Evolutionary conservation across 1,140 invertebrate genomes (phyloP).

Genomic region (Drosophila paulistorum): DNA sequence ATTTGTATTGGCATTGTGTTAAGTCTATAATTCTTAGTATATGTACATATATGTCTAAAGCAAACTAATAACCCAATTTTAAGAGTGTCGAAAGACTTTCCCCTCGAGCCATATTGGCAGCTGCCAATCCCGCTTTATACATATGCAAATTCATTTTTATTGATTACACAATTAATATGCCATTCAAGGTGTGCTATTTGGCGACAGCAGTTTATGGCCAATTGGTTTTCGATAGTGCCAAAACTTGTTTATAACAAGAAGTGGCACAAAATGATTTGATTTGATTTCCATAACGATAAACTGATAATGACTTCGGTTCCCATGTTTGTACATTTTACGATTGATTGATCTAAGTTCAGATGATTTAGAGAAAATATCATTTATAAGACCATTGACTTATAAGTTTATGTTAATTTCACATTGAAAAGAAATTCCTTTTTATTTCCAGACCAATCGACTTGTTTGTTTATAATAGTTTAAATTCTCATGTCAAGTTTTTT

Average conservation of each 20-base stretch:
- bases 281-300: neutral
- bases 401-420: neutral
- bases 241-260: conserved; percentile 4
- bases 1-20: conserved; percentile 51
- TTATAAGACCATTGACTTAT: neutral
- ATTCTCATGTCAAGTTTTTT: neutral
- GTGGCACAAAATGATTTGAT: neutral
- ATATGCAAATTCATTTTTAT: conserved; percentile 62
- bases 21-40: conserved; percentile 18
- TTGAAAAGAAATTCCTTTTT: neutral
- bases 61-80: conserved; percentile 56
- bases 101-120: conserved; percentile 25
- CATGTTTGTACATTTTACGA: neutral
- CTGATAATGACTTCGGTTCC: neutral
- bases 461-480: too few relatives aligned
- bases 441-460: too few relatives aligned
- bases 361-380: neutral
- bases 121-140: conserved; percentile 42
- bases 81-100: conserved; percentile 35
- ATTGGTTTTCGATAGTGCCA: neutral
- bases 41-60: conserved; percentile 32
- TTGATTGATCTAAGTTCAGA: neutral
- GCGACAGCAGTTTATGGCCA: conserved; percentile 40
- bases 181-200: conserved; percentile 45
- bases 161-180: conserved; percentile 49